Conservation (phyloP, 2,888 invertebrate genomes). For the Phrixothrix hirtus region DNA sequence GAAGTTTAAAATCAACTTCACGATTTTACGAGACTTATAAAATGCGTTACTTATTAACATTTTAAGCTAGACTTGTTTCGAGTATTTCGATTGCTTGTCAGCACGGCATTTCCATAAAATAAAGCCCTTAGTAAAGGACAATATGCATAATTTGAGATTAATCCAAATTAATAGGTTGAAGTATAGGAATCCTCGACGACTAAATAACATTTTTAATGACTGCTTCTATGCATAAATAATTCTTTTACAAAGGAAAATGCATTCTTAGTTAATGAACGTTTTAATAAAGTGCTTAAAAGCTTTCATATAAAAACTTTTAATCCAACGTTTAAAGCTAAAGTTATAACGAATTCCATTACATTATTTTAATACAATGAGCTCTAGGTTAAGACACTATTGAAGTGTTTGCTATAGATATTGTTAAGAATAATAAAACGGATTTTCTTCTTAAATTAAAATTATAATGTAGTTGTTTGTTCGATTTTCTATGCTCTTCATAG, state of each 20-base stretch:
- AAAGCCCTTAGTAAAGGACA: conserved; percentile 1
- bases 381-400: conserved; percentile 14
- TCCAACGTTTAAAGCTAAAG: conserved; percentile 11
- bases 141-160: conserved; percentile 12
- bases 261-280: conserved; percentile 12
- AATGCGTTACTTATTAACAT: conserved; percentile 15
- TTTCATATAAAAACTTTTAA: conserved; percentile 18
- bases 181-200: conserved; percentile 4
- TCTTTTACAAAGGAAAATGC: conserved; percentile 8
- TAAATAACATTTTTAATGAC: conserved; percentile 12
- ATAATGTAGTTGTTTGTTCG: conserved; percentile 43
- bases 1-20: conserved; percentile 11
- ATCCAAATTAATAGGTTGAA: conserved; percentile 12
- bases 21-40: conserved; percentile 17
- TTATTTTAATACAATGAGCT: background rate
- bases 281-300: conserved; percentile 14
- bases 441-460: conserved; percentile 44
- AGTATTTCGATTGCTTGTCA: conserved; percentile 13
- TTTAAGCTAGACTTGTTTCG: conserved; percentile 4
- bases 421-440: conserved; percentile 45
- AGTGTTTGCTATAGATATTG: conserved; percentile 25
- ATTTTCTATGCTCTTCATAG: conserved; percentile 49
- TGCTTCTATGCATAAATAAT: conserved; percentile 12
- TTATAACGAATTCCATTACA: no score
- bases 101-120: conserved; percentile 9